Evolutionary conservation across 2,888 invertebrate genomes (phyloP).

Genomic region (Dasypogon diadema): DNA sequence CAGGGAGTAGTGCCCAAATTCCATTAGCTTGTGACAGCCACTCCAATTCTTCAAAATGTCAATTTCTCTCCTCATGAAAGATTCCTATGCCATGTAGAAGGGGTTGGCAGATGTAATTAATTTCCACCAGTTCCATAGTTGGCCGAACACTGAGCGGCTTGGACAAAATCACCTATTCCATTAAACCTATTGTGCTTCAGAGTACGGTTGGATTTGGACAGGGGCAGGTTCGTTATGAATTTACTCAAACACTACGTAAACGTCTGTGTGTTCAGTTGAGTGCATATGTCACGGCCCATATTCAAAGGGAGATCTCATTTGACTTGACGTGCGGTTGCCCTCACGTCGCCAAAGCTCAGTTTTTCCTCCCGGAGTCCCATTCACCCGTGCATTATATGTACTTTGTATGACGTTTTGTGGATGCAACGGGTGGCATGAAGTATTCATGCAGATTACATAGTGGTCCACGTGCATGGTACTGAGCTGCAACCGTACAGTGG

Average conservation of each 20-base stretch:
- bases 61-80: slow-evolving; percentile 28
- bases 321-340: slow-evolving; percentile 13
- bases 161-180: neutral
- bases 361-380: neutral
- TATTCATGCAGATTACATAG: neutral
- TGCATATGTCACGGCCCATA: slow-evolving; percentile 18
- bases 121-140: neutral
- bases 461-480: neutral
- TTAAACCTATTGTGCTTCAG: slow-evolving; percentile 2
- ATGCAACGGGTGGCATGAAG: neutral
- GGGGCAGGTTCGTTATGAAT: slow-evolving; percentile 15
- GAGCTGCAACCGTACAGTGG: neutral
- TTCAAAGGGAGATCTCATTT: slow-evolving; percentile 6
- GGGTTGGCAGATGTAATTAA: slow-evolving; percentile 18
- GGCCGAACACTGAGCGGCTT: too few species aligned
- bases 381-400: neutral
- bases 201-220: slow-evolving; percentile 13
- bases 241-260: slow-evolving; percentile 25
- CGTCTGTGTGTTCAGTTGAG: slow-evolving; percentile 8
- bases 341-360: neutral
- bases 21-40: neutral
- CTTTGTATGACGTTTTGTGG: neutral
- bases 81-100: slow-evolving; percentile 1
- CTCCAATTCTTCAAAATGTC: slow-evolving; percentile 39
- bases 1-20: too few species aligned